A percentile compares a stretch with the other conserved stretches of the same genome.
phyloP scores from a whole-genome alignment of 2,113 vertebrate species.

The Lanius collurio region DNA sequence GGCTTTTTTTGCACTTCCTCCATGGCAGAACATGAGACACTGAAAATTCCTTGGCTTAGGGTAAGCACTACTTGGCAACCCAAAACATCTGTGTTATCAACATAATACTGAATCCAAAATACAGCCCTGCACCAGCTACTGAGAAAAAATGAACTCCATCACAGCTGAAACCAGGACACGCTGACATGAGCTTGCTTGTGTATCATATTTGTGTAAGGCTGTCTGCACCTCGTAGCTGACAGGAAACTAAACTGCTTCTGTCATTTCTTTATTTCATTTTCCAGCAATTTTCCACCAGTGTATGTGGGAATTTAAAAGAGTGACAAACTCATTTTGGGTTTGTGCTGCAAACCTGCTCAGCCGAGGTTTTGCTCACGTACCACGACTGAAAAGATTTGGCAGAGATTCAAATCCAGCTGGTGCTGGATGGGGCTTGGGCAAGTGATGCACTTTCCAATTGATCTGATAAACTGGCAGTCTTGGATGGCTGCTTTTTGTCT shows the following conservation, averaged over 20 bases:
- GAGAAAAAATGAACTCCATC: not conserved
- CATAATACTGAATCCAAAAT: not conserved
- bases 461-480: not conserved
- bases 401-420: not conserved
- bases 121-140: not conserved
- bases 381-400: not conserved
- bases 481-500: not conserved
- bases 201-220: not conserved
- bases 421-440: not conserved
- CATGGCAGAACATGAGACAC: not conserved
- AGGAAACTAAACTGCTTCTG: slow-evolving; percentile 37
- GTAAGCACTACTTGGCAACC: not conserved
- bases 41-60: not conserved
- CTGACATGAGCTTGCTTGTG: not conserved
- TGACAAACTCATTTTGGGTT: slow-evolving; percentile 56
- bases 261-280: slow-evolving; percentile 40
- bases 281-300: not conserved
- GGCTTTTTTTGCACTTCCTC: not conserved
- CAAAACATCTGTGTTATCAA: not conserved
- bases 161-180: not conserved
- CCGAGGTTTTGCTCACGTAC: not conserved
- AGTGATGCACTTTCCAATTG: not conserved
- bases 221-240: not conserved
- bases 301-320: slow-evolving; percentile 5
- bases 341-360: not conserved